Evolutionary conservation across 2,113 vertebrate genomes (phyloP).

Genomic region (Xiphorhynchus elegans): DNA sequence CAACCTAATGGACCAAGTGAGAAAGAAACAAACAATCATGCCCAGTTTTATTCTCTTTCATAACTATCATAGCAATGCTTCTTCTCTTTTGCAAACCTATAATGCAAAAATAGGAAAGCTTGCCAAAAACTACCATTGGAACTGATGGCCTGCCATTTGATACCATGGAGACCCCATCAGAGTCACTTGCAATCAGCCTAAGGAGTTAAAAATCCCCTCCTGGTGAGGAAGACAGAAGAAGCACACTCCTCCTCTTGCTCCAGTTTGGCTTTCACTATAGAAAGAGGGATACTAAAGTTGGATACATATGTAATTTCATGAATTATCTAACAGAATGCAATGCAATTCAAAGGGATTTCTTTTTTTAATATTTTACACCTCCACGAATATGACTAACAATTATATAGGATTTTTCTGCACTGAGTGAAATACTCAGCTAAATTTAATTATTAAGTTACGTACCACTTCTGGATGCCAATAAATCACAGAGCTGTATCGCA

Average conservation of each 20-base stretch:
- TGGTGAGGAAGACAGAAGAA: background rate
- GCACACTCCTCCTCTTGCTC: background rate
- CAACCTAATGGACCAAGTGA: background rate
- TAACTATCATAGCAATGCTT: background rate
- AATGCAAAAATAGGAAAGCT: background rate
- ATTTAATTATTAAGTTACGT: background rate
- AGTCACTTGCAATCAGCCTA: background rate
- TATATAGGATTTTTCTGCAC: background rate
- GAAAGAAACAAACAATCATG: background rate
- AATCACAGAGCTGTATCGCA: background rate
- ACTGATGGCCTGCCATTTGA: too few species aligned
- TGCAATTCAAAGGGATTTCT: background rate
- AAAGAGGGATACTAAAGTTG: background rate
- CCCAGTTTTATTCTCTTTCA: background rate
- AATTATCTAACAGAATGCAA: background rate
- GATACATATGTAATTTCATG: background rate
- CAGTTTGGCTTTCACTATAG: background rate
- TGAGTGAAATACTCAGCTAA: background rate
- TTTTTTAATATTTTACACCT: background rate
- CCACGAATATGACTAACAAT: background rate
- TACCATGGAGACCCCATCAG: background rate
- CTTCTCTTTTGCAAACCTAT: background rate
- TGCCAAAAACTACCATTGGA: background rate
- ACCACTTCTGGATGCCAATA: slow-evolving; percentile 34
- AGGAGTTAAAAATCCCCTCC: background rate